Conservation (phyloP, 2,888 invertebrate genomes). For the Lissonota sp. region DNA sequence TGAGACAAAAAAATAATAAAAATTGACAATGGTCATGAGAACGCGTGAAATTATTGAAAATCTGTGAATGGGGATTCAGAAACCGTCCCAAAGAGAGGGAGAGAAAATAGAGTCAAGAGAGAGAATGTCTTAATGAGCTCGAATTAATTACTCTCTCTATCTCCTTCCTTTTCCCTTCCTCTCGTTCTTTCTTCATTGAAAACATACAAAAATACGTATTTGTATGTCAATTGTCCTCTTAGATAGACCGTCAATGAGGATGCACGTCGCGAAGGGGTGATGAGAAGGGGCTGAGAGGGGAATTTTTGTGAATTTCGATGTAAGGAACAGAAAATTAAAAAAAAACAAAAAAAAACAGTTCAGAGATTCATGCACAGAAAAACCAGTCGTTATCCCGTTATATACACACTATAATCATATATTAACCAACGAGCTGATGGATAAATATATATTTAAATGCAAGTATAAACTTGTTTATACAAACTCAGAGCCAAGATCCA, state of each 20-base stretch:
- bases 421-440: slow-evolving; percentile 40
- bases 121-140: slow-evolving; percentile 14
- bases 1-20: slow-evolving; percentile 17
- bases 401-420: slow-evolving; percentile 47
- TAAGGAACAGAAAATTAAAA: slow-evolving; percentile 67
- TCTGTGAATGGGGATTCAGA: not conserved
- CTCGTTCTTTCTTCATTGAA: not conserved
- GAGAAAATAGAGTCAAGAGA: slow-evolving; percentile 13
- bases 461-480: slow-evolving; percentile 38
- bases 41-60: slow-evolving; percentile 20
- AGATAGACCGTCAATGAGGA: slow-evolving; percentile 73
- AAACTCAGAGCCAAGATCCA: slow-evolving; percentile 4
- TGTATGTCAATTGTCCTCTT: slow-evolving; percentile 64
- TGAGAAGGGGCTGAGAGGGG: not conserved
- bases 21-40: slow-evolving; percentile 58
- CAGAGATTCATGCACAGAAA: slow-evolving; percentile 78
- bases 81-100: slow-evolving; percentile 29
- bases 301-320: slow-evolving; percentile 54
- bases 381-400: slow-evolving; percentile 70
- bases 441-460: slow-evolving; percentile 62
- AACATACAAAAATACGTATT: not conserved
- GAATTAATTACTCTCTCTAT: slow-evolving; percentile 13
- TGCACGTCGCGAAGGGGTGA: slow-evolving; percentile 68
- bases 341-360: slow-evolving; percentile 71
- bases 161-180: slow-evolving; percentile 5